Evolutionary conservation across 2,113 vertebrate genomes (phyloP).

Genomic region (Turdus rufiventris): DNA sequence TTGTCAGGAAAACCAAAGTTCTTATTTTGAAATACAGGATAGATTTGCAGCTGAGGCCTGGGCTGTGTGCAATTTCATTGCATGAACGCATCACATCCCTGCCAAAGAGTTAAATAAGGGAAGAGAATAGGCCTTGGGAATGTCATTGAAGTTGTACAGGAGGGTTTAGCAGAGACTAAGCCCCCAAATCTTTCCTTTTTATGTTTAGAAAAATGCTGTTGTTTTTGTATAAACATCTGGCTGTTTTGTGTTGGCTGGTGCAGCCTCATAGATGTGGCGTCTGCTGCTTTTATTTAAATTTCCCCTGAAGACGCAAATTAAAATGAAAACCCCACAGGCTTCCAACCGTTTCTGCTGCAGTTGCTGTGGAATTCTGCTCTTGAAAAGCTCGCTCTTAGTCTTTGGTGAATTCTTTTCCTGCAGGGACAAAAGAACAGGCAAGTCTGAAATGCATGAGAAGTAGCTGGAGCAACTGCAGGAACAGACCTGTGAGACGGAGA

Average conservation of each 20-base stretch:
- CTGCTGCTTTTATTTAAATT: background rate
- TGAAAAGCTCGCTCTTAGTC: background rate
- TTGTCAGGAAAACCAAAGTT: background rate
- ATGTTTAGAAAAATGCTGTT: background rate
- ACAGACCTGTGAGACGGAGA: background rate
- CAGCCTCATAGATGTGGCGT: background rate
- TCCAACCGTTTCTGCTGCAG: accelerated
- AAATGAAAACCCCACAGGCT: background rate
- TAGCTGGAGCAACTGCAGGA: background rate
- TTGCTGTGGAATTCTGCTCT: background rate
- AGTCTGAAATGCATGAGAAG: background rate
- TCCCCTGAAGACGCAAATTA: background rate
- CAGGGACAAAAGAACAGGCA: background rate
- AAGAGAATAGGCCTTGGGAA: background rate
- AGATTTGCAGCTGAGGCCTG: background rate
- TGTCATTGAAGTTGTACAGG: background rate
- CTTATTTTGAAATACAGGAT: too few relatives aligned
- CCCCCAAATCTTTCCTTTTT: background rate
- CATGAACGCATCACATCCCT: background rate
- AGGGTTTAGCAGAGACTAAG: background rate
- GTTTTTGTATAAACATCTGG: background rate
- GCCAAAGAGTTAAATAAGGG: background rate
- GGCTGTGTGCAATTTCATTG: accelerated
- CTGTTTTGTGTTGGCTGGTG: background rate
- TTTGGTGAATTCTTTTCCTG: background rate